phyloP scores from a whole-genome alignment of 2,888 invertebrate species.

The Unio pictorum region DNA sequence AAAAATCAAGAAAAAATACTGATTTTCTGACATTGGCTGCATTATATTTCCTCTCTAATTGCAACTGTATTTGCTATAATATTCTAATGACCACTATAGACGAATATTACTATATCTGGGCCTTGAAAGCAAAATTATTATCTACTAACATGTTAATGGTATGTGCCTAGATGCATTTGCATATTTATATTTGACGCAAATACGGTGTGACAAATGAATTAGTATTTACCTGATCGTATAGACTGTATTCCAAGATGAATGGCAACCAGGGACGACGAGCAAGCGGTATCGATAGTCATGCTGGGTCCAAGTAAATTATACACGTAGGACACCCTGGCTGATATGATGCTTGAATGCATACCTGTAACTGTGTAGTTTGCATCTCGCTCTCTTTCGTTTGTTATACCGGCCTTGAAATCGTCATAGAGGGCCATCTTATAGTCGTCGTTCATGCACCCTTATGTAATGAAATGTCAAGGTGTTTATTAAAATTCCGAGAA shows the following conservation, averaged over 20 bases:
- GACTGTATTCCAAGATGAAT: slow-evolving; percentile 54
- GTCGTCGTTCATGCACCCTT: slow-evolving; percentile 44
- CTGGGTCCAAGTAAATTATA: slow-evolving; percentile 51
- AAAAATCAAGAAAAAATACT: too few relatives aligned
- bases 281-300: slow-evolving; percentile 52
- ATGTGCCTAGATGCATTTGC: too few relatives aligned
- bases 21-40: too few relatives aligned
- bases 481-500: background rate
- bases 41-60: too few relatives aligned
- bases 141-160: too few relatives aligned
- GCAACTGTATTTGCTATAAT: too few relatives aligned
- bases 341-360: slow-evolving; percentile 33
- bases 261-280: slow-evolving; percentile 47
- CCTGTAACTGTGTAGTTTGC: slow-evolving; percentile 45
- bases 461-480: background rate
- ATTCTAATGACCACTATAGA: too few relatives aligned
- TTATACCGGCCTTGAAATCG: background rate
- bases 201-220: too few relatives aligned
- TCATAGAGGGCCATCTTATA: slow-evolving; percentile 9
- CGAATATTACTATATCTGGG: too few relatives aligned
- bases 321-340: slow-evolving; percentile 48
- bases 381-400: background rate
- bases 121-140: too few relatives aligned
- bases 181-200: too few relatives aligned
- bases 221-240: slow-evolving; percentile 2